Base-by-base conservation (phyloP, 1,140 invertebrate species). In the Halesus radiatus region DNA sequence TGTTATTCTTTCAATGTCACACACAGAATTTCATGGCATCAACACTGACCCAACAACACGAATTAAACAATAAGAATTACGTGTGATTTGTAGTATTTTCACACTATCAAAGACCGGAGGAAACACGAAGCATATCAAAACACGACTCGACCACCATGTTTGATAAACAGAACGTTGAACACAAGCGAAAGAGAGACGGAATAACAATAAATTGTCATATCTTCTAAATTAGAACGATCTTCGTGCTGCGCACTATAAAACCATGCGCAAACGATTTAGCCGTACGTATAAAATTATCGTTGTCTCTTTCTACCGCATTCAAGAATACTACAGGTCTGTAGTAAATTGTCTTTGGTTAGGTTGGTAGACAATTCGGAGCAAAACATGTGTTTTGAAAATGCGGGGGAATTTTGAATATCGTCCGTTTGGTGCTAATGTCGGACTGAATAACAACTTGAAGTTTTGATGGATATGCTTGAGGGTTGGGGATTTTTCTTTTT, bases 141-240 rank as follows among this genome's bases (percentile, higher is more conserved):
- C 72, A 74, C 72, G 22, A 74, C 26, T 18, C 72, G 53, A 74
- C 72, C 72, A 74, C 72, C 72, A 74, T 74, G 72, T 74, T 74
- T 74, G 72, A 74, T 54, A 74, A 74, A 74, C 72, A 74, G 50
- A 74, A 66, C 26, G 22, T 15, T 23, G 5, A 29, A 64, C 20
- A 64, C n/a, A 13, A 15, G 62, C 23, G 62, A 23, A 60, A 60
- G n/a, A 13, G 62, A 32, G 62, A 37, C 26, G 1, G 23, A 5
- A 45, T 45, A 13, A 13, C 37, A 45, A 45, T 45, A 13, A 66
- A 26, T 32, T 66, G 32, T 66, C 29, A 26, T 45, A 37, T 7
- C 3, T n/a, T 3, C 62, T 66, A 29, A 16, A 29, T 29, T n/a
- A 16, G 16, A 16, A 66, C 26, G 62, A 66, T 22, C 62, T 6